Percentiles rank a stretch among this genome's conserved stretches.
These are phyloP conservation scores for Macquaria ambigua DNA, from an alignment of 2,113 vertebrate genomes.

Conservation along the genomic window DNA sequence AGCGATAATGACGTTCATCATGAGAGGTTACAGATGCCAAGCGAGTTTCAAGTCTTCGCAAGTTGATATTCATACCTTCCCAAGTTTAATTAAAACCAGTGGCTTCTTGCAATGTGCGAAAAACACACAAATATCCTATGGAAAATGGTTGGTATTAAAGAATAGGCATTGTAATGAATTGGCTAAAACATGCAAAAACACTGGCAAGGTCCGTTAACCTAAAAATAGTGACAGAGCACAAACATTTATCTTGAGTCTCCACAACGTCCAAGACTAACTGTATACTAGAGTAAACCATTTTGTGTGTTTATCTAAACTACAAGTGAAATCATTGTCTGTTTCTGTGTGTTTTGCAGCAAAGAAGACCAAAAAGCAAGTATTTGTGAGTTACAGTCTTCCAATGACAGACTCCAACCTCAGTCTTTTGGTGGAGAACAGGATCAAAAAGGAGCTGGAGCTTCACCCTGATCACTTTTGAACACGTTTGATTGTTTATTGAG, in stretches of 20 bases:
- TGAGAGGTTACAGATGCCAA: neutral
- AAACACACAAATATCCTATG: neutral
- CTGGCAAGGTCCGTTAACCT: neutral
- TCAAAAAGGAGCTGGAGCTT: conserved; percentile 94
- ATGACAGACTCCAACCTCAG: conserved; percentile 87
- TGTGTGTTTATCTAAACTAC: neutral
- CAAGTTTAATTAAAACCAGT: neutral
- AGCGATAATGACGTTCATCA: neutral
- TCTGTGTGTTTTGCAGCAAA: conserved; percentile 87
- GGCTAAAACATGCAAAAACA: neutral
- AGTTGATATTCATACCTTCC: neutral
- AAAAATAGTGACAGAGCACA: neutral
- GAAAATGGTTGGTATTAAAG: neutral
- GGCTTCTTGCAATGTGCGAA: neutral
- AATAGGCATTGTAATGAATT: neutral
- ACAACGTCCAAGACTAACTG: neutral
- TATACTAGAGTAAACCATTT: neutral
- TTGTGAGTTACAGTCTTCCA: conserved; percentile 94
- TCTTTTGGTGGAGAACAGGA: conserved; percentile 93
- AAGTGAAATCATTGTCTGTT: neutral
- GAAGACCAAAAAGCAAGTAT: conserved; percentile 97
- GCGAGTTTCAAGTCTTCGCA: neutral
- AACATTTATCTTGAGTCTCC: neutral
- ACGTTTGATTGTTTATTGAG: neutral
- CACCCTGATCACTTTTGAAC: conserved; percentile 92